Percentiles rank a stretch among this genome's conserved stretches.
Conservation (phyloP, 23 tunicate genomes). For the Botrylloides violaceus region DNA sequence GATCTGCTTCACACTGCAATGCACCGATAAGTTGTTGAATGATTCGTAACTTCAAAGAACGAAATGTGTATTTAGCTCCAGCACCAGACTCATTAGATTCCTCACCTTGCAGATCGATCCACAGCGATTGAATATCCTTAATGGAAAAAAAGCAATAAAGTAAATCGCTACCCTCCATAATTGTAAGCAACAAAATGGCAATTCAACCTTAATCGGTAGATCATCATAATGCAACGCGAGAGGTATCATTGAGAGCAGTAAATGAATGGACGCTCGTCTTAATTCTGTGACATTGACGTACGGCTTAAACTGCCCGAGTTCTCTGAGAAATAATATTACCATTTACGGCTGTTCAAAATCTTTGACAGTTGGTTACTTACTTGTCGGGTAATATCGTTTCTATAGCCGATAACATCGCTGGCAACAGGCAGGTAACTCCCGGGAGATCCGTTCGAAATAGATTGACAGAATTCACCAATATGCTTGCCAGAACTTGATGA, state of each 20-base stretch:
- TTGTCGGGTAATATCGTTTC: constrained; percentile 88
- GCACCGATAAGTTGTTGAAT: constrained; percentile 75
- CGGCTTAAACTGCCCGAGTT: constrained; percentile 68
- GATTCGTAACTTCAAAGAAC: constrained; percentile 53
- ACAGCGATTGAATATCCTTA: constrained; percentile 20
- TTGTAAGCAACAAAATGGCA: background rate
- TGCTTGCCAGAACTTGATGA: constrained; percentile 71
- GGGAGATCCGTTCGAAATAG: constrained; percentile 90
- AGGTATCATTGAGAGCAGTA: constrained; percentile 84
- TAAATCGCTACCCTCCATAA: background rate
- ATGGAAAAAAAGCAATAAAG: background rate
- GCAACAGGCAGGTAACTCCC: constrained; percentile 74
- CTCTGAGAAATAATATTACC: constrained; percentile 22
- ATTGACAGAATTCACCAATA: constrained; percentile 73
- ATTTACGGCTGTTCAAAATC: background rate
- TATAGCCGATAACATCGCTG: constrained; percentile 57
- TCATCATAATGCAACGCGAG: constrained; percentile 74
- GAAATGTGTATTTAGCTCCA: constrained; percentile 25
- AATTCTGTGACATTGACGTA: constrained; percentile 45
- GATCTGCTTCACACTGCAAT: constrained; percentile 73
- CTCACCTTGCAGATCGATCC: constrained; percentile 5
- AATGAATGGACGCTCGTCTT: constrained; percentile 69
- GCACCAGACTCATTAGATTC: background rate
- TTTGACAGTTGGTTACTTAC: constrained; percentile 11
- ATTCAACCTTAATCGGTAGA: constrained; percentile 61